Conservation (phyloP, 2,888 invertebrate species). For the Caenorhabditis zanzibari region DNA sequence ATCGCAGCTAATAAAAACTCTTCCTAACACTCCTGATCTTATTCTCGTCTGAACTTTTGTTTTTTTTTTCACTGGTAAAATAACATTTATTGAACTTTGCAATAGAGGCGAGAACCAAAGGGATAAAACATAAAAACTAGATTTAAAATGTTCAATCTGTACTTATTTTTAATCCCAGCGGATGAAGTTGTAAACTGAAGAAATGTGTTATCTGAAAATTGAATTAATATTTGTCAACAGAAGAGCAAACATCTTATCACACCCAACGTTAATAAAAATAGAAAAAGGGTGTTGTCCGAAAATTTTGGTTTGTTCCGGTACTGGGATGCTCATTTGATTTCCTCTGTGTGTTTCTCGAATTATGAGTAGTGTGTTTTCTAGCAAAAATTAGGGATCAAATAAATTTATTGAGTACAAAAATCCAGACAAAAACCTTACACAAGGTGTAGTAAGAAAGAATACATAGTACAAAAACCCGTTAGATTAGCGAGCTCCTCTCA, state of each 20-base stretch:
- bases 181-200: not conserved
- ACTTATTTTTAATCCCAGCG: not conserved
- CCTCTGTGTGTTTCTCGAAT: not conserved
- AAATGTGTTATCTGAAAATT: not conserved
- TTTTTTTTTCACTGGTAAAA: not conserved
- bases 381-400: not conserved
- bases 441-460: constrained; percentile 6
- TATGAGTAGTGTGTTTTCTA: no score
- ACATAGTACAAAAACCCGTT: constrained; percentile 7
- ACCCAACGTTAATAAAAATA: constrained; percentile 4
- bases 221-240: not conserved
- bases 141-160: not conserved
- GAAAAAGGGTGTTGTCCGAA: not conserved
- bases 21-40: not conserved
- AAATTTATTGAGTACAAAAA: constrained; percentile 35
- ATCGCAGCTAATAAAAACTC: not conserved
- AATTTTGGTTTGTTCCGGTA: not conserved
- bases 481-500: constrained; percentile 57
- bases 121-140: not conserved
- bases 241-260: constrained; percentile 2
- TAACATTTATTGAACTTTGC: constrained; percentile 5
- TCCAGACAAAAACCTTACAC: constrained; percentile 17
- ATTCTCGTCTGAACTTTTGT: not conserved
- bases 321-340: not conserved
- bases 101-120: not conserved